phyloP scores from a whole-genome alignment of 1,140 invertebrate species.

The Bradysia coprophila region DNA sequence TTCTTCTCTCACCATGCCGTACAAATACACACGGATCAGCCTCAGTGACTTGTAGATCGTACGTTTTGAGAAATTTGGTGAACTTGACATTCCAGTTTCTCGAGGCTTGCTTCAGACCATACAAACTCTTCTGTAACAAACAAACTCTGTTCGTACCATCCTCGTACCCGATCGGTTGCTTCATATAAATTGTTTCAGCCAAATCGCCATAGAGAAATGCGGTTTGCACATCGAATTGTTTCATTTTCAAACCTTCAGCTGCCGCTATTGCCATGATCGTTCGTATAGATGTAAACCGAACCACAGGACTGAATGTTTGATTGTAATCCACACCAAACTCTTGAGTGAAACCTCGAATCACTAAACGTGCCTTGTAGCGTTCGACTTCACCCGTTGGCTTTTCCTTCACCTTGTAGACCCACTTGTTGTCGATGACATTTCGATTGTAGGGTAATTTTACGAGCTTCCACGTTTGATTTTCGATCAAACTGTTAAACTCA shows the following conservation, averaged over 20 bases:
- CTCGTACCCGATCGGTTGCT: slow-evolving; percentile 15
- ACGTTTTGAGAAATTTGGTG: slow-evolving; percentile 13
- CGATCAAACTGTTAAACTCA: slow-evolving; percentile 9
- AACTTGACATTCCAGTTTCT: slow-evolving; percentile 14
- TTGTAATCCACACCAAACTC: slow-evolving; percentile 12
- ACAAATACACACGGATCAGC: slow-evolving; percentile 23
- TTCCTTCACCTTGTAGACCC: slow-evolving; percentile 16
- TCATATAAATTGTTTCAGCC: slow-evolving; percentile 21
- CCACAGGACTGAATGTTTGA: slow-evolving; percentile 8
- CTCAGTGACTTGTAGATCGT: slow-evolving; percentile 15
- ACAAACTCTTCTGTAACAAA: slow-evolving; percentile 10
- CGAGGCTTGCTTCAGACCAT: slow-evolving; percentile 13
- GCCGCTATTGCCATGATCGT: slow-evolving; percentile 7
- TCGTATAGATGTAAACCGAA: slow-evolving; percentile 10
- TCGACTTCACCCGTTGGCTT: slow-evolving; percentile 7
- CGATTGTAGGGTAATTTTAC: slow-evolving; percentile 1
- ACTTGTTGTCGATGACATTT: slow-evolving; percentile 5
- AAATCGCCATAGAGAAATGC: slow-evolving; percentile 10
- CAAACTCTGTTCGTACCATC: slow-evolving; percentile 4
- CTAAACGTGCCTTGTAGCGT: slow-evolving; percentile 20
- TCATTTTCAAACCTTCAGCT: slow-evolving; percentile 2
- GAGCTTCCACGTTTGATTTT: slow-evolving; percentile 7
- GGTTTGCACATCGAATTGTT: slow-evolving; percentile 14
- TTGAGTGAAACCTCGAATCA: slow-evolving; percentile 20
- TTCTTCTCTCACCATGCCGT: slow-evolving; percentile 8